phyloP scores from a whole-genome alignment of 2,888 invertebrate genomes.

The Melinopterus prodromus region DNA sequence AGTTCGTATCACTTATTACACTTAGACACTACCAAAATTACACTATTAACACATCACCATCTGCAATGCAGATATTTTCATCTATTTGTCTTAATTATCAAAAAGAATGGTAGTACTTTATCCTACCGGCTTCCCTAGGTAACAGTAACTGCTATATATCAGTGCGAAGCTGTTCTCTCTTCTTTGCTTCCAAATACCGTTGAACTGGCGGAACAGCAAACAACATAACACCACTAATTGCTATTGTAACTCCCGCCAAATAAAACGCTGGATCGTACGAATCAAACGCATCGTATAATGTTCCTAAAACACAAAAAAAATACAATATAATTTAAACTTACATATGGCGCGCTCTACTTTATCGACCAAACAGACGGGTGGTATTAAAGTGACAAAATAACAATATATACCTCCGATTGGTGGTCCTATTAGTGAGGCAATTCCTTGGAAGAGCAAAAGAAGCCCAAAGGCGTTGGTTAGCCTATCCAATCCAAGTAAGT shows the following conservation, averaged over 20 bases:
- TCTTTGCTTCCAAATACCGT: constrained; percentile 56
- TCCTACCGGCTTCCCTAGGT: constrained; percentile 32
- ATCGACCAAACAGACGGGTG: background rate
- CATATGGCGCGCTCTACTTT: background rate
- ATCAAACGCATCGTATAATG: constrained; percentile 77
- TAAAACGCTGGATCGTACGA: constrained; percentile 90
- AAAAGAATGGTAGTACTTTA: constrained; percentile 16
- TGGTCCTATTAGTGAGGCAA: constrained; percentile 91
- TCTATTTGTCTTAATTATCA: constrained; percentile 6
- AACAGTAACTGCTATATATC: constrained; percentile 54
- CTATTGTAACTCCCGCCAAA: constrained; percentile 86
- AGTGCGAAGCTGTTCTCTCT: constrained; percentile 34
- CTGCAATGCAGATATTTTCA: constrained; percentile 42
- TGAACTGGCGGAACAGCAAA: constrained; percentile 82
- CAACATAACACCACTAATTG: constrained; percentile 86
- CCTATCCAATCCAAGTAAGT: constrained; percentile 90
- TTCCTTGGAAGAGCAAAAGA: constrained; percentile 90
- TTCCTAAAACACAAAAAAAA: constrained; percentile 68
- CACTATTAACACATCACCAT: constrained; percentile 27
- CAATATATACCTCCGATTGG: constrained; percentile 89
- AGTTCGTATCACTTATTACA: constrained; percentile 8
- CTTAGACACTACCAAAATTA: constrained; percentile 13
- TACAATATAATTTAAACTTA: background rate
- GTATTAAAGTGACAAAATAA: too few species aligned
- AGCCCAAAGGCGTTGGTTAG: constrained; percentile 96